Evolutionary conservation across 2,113 vertebrate genomes (phyloP).

Genomic region (Takifugu flavidus): DNA sequence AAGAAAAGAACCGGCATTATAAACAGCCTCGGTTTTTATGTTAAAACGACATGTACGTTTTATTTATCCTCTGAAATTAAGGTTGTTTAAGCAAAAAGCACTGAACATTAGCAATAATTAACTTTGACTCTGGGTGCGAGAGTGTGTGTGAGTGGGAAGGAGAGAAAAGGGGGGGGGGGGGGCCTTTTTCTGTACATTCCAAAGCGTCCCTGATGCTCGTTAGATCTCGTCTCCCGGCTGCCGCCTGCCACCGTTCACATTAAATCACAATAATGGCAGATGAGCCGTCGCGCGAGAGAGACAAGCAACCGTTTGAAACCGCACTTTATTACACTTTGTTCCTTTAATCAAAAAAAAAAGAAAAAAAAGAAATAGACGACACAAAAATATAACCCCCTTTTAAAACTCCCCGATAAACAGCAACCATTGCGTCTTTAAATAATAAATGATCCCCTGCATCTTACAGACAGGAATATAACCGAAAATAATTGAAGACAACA

Average conservation of each 20-base stretch:
- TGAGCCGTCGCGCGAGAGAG: conserved; percentile 54
- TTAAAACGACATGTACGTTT: conserved; percentile 22
- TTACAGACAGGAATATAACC: conserved; percentile 71
- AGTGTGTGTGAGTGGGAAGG: conserved; percentile 38
- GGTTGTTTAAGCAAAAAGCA: conserved; percentile 8
- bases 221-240: conserved; percentile 69
- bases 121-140: not conserved
- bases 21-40: conserved; percentile 27
- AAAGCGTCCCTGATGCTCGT: conserved; percentile 70
- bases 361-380: conserved; percentile 15
- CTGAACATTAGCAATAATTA: conserved; percentile 2
- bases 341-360: conserved; percentile 76
- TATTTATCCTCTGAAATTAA: conserved; percentile 19
- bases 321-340: conserved; percentile 78
- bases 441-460: conserved; percentile 79
- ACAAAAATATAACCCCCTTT: conserved; percentile 73
- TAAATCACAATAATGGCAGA: conserved; percentile 73
- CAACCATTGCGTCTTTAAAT: conserved; percentile 79
- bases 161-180: conserved; percentile 29
- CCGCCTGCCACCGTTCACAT: conserved; percentile 64
- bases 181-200: conserved; percentile 68
- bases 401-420: conserved; percentile 77
- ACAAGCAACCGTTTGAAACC: conserved; percentile 68
- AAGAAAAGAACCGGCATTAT: not conserved
- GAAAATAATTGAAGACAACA: conserved; percentile 84